These are phyloP conservation scores for Morinoia aosen DNA, from an alignment of 2,888 invertebrate species.

Conservation along the genomic window DNA sequence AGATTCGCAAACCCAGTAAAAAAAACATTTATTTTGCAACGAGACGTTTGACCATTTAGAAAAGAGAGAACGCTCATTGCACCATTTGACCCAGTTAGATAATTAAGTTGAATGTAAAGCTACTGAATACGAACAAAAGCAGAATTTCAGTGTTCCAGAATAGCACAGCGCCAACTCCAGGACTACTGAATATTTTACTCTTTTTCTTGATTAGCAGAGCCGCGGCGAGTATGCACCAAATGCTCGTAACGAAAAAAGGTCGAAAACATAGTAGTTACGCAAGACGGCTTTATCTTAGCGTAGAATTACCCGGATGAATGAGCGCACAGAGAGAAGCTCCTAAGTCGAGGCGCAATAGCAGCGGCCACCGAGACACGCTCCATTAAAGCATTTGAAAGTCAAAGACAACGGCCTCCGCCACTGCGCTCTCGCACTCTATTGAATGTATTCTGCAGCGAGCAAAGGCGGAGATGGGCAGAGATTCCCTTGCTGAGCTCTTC, in stretches of 20 bases:
- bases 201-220: neutral
- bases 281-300: neutral
- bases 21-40: neutral
- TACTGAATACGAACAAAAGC: neutral
- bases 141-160: neutral
- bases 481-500: neutral
- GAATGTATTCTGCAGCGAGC: neutral
- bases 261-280: neutral
- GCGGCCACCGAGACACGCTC: neutral
- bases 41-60: neutral
- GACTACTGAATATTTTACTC: neutral
- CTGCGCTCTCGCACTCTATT: neutral
- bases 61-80: neutral
- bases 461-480: neutral
- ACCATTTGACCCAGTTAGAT: neutral
- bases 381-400: neutral
- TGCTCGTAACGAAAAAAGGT: neutral
- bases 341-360: neutral
- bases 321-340: neutral
- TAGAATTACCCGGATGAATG: neutral
- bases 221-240: neutral
- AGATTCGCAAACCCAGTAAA: neutral
- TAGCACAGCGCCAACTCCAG: neutral
- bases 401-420: neutral
- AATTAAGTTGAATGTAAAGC: neutral